Percentiles rank a stretch among this genome's conserved stretches.
Conservation (phyloP, 2,113 vertebrate species). For the Ictalurus punctatus region DNA sequence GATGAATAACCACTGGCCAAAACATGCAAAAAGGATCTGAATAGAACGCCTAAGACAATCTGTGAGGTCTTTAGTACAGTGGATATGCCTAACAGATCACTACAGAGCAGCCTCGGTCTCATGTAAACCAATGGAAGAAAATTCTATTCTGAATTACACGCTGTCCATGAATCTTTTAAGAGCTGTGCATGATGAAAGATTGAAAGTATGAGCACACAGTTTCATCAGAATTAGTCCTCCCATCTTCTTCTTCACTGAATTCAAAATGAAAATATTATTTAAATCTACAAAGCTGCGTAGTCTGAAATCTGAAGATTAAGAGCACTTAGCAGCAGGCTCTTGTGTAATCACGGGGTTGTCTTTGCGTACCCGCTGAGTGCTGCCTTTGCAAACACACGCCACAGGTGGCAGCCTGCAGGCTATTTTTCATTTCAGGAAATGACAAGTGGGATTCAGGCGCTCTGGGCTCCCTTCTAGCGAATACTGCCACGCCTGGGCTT, state of each 20-base stretch:
- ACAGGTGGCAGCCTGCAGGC: conserved; percentile 33
- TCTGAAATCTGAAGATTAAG: conserved; percentile 10
- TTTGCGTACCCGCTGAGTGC: conserved; percentile 25
- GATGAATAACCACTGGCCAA: neutral
- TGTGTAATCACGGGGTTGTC: conserved; percentile 36
- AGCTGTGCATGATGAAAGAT: neutral
- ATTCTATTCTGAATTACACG: conserved; percentile 1
- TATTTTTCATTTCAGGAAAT: conserved; percentile 31
- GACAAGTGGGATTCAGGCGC: conserved; percentile 23
- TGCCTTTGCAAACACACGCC: conserved; percentile 24
- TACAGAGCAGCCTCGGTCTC: neutral
- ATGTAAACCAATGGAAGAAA: neutral
- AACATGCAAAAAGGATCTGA: neutral
- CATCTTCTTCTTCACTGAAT: neutral
- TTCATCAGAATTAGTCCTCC: conserved; percentile 2
- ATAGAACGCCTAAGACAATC: neutral
- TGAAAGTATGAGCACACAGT: neutral
- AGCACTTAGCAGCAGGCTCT: conserved; percentile 15
- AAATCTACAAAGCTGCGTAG: neutral
- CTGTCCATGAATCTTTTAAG: conserved; percentile 4
- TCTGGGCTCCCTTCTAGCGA: conserved; percentile 16
- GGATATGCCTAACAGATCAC: neutral
- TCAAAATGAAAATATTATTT: conserved; percentile 28
- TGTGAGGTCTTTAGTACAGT: neutral
- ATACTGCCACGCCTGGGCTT: neutral